Evolutionary conservation across 2,113 vertebrate genomes (phyloP).

Genomic region (Motacilla alba): DNA sequence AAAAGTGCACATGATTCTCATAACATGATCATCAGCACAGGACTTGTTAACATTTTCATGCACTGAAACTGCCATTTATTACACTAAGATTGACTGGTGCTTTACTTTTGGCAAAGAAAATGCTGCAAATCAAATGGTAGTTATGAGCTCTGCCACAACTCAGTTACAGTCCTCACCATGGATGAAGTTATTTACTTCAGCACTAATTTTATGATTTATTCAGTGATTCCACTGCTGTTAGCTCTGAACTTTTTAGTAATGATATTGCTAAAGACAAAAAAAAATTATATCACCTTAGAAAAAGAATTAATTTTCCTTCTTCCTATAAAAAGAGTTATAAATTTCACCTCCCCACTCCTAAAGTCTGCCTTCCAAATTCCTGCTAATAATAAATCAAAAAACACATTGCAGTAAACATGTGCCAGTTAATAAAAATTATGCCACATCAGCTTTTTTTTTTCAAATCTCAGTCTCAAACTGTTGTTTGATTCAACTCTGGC

Average conservation of each 20-base stretch:
- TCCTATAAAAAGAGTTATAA: background rate
- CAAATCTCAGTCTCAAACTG: slow-evolving; percentile 10
- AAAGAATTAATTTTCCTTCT: background rate
- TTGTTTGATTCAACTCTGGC: background rate
- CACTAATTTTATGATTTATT: slow-evolving; percentile 46
- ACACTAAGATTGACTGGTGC: background rate
- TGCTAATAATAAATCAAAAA: background rate
- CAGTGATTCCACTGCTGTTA: background rate
- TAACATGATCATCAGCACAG: background rate
- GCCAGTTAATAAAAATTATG: background rate
- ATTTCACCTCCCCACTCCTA: background rate
- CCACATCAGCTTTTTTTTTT: background rate
- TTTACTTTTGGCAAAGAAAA: slow-evolving; percentile 21
- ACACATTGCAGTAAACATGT: background rate
- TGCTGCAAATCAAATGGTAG: background rate
- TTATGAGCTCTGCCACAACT: background rate
- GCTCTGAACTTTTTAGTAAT: background rate
- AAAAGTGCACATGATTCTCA: background rate
- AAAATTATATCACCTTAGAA: background rate
- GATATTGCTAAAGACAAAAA: background rate
- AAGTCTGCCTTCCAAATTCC: background rate
- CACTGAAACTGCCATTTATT: background rate
- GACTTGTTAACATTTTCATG: background rate
- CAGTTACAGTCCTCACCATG: background rate
- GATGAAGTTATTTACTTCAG: slow-evolving; percentile 38